Evolutionary conservation across 1,140 invertebrate species (phyloP).

Genomic region (Dolichoris vasculosae): DNA sequence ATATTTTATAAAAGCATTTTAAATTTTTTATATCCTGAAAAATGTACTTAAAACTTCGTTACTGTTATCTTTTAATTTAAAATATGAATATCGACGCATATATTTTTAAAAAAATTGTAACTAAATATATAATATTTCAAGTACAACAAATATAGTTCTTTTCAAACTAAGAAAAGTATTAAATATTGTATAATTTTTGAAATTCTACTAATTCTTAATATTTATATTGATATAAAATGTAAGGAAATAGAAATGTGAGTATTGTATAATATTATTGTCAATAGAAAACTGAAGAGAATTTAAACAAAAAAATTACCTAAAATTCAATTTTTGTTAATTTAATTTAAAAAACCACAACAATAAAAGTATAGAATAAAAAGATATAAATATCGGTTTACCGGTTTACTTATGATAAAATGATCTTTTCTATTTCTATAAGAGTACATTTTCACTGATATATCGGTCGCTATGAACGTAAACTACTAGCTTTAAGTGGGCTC

Average conservation of each 20-base stretch:
- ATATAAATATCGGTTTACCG: neutral
- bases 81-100: no score
- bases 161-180: no score
- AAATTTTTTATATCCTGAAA: no score
- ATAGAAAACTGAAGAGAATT: neutral
- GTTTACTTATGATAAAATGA: neutral
- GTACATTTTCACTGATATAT: neutral
- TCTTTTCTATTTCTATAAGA: neutral
- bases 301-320: neutral
- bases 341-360: neutral
- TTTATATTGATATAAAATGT: no score
- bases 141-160: no score
- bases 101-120: no score
- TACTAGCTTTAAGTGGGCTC: conserved; percentile 22
- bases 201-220: no score
- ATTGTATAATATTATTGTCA: neutral
- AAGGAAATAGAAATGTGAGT: neutral
- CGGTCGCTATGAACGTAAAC: neutral
- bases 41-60: no score
- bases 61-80: no score
- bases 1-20: no score
- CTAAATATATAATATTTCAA: no score
- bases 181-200: no score
- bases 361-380: neutral
- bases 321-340: neutral